These are phyloP conservation scores for Sebastes vulpes DNA, from an alignment of 2,797 vertebrate species.

Conservation along the genomic window DNA sequence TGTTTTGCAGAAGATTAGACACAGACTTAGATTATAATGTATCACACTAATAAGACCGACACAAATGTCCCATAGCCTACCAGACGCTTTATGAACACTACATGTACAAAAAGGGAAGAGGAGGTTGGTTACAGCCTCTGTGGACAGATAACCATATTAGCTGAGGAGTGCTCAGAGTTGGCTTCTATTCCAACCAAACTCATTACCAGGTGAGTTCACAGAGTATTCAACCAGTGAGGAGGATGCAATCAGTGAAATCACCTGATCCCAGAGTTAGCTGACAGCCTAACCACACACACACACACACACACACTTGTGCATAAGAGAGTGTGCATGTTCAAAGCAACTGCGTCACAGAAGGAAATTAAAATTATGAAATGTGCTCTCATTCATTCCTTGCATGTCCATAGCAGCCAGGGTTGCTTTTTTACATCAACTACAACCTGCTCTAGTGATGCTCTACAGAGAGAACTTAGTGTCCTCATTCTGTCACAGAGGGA, in stretches of 20 bases:
- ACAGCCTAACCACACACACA: not conserved
- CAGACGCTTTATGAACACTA: not conserved
- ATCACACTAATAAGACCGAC: not conserved
- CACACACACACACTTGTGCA: not conserved
- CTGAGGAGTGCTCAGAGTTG: not conserved
- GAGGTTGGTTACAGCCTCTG: not conserved
- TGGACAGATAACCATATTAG: not conserved
- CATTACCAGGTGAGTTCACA: not conserved
- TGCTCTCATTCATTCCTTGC: constrained; percentile 1
- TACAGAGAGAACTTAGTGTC: constrained; percentile 36
- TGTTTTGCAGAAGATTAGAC: no score
- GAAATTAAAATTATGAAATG: not conserved
- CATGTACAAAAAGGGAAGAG: not conserved
- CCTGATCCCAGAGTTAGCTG: not conserved
- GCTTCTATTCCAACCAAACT: not conserved
- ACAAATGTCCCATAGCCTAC: not conserved
- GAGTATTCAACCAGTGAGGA: not conserved
- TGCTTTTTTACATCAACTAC: constrained; percentile 11
- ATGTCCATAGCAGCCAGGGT: constrained; percentile 9
- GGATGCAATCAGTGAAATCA: not conserved
- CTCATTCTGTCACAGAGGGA: constrained; percentile 63
- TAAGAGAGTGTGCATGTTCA: not conserved
- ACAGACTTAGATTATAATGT: not conserved
- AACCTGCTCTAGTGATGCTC: constrained; percentile 25
- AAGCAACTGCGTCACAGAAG: not conserved